phyloP scores from a whole-genome alignment of 1,140 invertebrate species.

The Lepidostoma basale region DNA sequence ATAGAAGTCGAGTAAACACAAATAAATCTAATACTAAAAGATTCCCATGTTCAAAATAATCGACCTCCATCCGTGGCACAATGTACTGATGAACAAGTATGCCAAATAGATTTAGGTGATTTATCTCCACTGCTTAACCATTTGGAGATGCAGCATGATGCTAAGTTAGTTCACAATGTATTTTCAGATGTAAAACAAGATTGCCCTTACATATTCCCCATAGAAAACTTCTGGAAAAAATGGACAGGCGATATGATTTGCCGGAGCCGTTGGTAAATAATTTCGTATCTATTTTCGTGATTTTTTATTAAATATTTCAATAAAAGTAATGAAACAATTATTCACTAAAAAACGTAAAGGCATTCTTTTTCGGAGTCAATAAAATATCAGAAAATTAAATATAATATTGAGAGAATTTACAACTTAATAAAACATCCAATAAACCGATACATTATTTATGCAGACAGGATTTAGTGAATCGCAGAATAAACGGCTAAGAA shows the following conservation, averaged over 20 bases:
- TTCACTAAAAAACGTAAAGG: background rate
- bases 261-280: background rate
- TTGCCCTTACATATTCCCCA: constrained; percentile 24
- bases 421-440: too few species aligned
- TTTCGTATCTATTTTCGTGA: background rate
- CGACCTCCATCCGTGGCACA: too few species aligned
- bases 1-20: too few species aligned
- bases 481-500: constrained; percentile 54
- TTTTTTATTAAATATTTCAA: background rate
- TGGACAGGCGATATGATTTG: constrained; percentile 19
- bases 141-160: too few species aligned
- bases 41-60: too few species aligned
- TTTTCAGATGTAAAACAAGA: constrained; percentile 4
- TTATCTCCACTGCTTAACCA: too few species aligned
- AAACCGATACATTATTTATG: background rate
- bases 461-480: constrained; percentile 29
- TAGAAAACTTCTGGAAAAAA: constrained; percentile 30
- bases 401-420: too few species aligned
- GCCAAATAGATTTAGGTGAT: too few species aligned
- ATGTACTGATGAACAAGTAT: too few species aligned
- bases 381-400: background rate
- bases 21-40: too few species aligned
- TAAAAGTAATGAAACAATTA: background rate
- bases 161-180: too few species aligned
- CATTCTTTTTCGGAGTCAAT: background rate